Base-by-base conservation (phyloP, 2,797 vertebrate species). In the Onychomys arenicola region DNA sequence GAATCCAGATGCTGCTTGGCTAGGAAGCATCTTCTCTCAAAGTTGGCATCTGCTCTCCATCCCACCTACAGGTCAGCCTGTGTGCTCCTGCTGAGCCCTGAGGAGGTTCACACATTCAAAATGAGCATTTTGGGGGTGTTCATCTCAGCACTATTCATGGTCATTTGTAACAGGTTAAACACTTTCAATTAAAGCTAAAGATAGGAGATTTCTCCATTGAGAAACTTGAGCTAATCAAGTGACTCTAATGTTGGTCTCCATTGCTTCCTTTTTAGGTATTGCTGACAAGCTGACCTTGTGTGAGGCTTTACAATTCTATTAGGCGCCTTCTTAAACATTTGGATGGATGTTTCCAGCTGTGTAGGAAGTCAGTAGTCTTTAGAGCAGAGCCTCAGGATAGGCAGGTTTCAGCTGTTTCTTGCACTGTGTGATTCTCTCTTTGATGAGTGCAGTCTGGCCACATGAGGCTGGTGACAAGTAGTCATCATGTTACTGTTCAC, bases 101-200 rank as follows among this genome's bases (percentile, higher is more conserved):
- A 81, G 92, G 89, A 88, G 84, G 59, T 40, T 94, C 63, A 37
- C 57, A 4, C 76, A 55, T 83, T 59, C 34, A 14, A 96, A 95
- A 95, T 80, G 87, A 93, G 81, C 84, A 82, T 93, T 96, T 92
- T 0, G 94, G 71, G 92, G 76, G 43, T 84, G 16, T 88, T 96
- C 25, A 49, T 63, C 92, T 93, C 71, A 5, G 32, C 43, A 29
- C 67, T 49, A 21, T 17, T 84, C 46, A 46, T 57, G 57, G 65
- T 80, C 23, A 92, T 97, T 80, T 81, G 75, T 78, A 86, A 83
- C 61, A 94, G 17, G 67, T 97, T 95, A 96, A 96, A 93, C 23
- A 46, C 73, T 91, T 96, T 63, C 91, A 71, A 94, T 96, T 93
- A 97, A 97, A 92, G 37, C 94, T 85, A 65, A 76, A 93, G 87